Evolutionary conservation across 1,140 invertebrate genomes (phyloP), one percentile per base, ranked within the genome.

Genomic region (Drosophila sechellia): DNA sequence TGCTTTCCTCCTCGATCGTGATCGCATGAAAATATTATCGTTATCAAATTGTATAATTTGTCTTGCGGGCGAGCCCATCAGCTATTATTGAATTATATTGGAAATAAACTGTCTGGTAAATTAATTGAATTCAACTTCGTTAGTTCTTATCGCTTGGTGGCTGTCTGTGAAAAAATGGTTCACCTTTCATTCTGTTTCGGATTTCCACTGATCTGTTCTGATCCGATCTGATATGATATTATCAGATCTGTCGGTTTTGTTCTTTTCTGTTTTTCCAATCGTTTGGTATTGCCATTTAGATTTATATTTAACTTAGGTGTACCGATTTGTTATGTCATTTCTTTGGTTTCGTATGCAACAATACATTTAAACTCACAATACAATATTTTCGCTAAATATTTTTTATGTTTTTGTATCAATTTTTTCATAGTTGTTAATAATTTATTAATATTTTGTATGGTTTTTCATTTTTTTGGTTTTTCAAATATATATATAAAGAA

Each of bases 361-460:
- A 89, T 87, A 83, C 80, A 86, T 77, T 81, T 81, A 80, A 89
- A 89, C 79, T 89, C 84, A 89, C 84, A 89, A 89, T 89, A 89
- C 79, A 89, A 90, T 90, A 90, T 90, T 90, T 89, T 90, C 57
- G 77, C 81, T 90, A 90, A 90, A 90, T 90, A 90, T 80, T 90
- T 85, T 80, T 89, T 84, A 79, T 80, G 46, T 64, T 72, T 70
- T 39, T 54, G 63, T 84, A 65, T 80, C 61, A 48, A 56, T 84
- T 86, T 78, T 87, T 76, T 89, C 20, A 80, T 89, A 85, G 85
- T 80, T 85, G 77, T 84, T 90, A 81, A 89, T 89, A 90, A 90
- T 89, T 89, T 85, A 69, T 90, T 85, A 90, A 89, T 89, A 87
- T 87, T 72, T 81, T 86, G 75, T 83, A 86, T 87, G 78, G 52